Base-by-base conservation (phyloP, 2,113 vertebrate species). In the Ardeotis arabs region DNA sequence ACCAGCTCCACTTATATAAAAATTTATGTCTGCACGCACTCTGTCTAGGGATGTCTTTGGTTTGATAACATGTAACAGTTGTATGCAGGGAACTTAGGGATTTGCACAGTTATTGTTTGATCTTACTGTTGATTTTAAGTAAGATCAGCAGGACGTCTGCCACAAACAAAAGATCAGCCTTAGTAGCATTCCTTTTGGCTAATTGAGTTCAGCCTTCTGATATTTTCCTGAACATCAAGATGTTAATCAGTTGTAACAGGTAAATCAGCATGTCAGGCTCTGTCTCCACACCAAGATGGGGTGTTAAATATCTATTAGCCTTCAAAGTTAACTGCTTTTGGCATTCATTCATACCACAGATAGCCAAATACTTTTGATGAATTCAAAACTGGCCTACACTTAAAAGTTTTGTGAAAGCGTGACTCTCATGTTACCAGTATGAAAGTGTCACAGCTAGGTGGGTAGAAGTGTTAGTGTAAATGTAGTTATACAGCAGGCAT, bases 201-300 rank as follows among this genome's bases (percentile, higher is more conserved):
- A 94, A 88, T 64, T 96, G 76, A 92, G 75, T 96, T 95, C 83
- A 95, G 69, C 67, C 60, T 87, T 96, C 88, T 77, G 86, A 41
- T 89, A 89, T 87, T 85, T 97, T 90, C 81, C 76, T 84, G 82
- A 81, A 52, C 56, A 79, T 86, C 92, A 93, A 72, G 82, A 94
- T 49, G 44, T 80, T 97, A 92, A 93, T 96, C 68, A 78, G 47
- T 85, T 94, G 39, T 89, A 96, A 86, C 89, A 96, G 74, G 90
- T 97, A 97, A 97, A 98, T 97, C 95, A 96, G 44, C 93, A 84
- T 78, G 86, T 97, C 92, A 94, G 95, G 84, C 83, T 81, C 87
- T 96, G 84, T 91, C 74, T 68, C 70, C 96, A 31, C 74, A 89
- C 53, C 83, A 69, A 84, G 17, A 78, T 41, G 77, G 69, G 75